A percentile compares a stretch with the other conserved stretches of the same genome.
These are phyloP conservation scores for Petromus typicus DNA, from an alignment of 2,113 vertebrate genomes.

Conservation along the genomic window DNA sequence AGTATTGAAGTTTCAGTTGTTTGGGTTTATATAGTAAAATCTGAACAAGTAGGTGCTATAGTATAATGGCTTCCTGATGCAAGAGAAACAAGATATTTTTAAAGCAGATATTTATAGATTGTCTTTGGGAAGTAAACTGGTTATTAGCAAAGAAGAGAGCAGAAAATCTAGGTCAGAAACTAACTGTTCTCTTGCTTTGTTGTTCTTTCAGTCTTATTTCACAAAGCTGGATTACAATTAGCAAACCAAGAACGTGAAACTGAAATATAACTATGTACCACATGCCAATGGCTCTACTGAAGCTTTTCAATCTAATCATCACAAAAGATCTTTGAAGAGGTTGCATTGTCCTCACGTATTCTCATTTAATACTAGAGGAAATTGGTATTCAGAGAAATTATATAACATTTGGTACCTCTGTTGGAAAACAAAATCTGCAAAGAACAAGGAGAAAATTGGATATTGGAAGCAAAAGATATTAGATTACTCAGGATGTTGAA, in stretches of 20 bases:
- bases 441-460: neutral
- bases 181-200: neutral
- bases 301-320: neutral
- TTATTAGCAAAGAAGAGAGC: neutral
- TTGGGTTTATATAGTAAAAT: neutral
- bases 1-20: neutral
- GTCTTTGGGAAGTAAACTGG: constrained; percentile 2
- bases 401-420: neutral
- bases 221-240: neutral
- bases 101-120: neutral
- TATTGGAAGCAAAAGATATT: neutral
- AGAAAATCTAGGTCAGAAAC: neutral
- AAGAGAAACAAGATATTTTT: neutral
- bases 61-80: constrained; percentile 1
- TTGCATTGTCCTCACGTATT: neutral
- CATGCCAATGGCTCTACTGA: neutral
- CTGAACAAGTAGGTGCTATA: neutral
- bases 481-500: neutral
- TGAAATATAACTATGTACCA: neutral
- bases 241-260: neutral
- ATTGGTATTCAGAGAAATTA: constrained; percentile 15
- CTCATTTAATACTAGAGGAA: neutral
- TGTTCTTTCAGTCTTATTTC: neutral
- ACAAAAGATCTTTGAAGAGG: neutral
- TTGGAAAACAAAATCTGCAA: neutral